Evolutionary conservation across 2,113 vertebrate genomes (phyloP), one percentile per base, ranked within the genome.

Genomic region (Pteropus alecto): DNA sequence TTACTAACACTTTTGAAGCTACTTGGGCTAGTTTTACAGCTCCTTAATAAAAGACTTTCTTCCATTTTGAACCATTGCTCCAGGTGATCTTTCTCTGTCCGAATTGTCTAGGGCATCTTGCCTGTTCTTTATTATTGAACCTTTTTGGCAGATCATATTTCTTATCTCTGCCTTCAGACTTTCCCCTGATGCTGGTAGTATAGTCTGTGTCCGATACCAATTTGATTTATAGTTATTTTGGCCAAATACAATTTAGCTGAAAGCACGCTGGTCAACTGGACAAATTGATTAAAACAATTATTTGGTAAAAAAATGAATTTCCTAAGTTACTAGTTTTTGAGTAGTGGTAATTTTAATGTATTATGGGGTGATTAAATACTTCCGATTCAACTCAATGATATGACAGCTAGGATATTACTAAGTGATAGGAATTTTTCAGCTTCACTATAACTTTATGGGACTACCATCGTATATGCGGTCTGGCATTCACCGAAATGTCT

Each of bases 221-320:
- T 93, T 85, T 58, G 33, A 86, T 61, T 94, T 96, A 68, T 56
- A 96, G 38, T 71, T 89, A 88, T 82, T 88, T 58, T 91, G 48
- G 33, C 48, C 43, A 82, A 95, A 76, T 90, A 73, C 18, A 86
- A 2, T 92, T 94, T 71, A 85, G 54, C 92, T 65, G 48, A 96
- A 94, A 85, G 22, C 33, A 87, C 87, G 84, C 28, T 81, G 41
- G 22, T 91, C 51, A 96, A 28, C 43, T 93, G 33, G 41, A 87
- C 30, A 94, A 38, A 92, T 67, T 83, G 63, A 43, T 81, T 97
- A 54, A 96, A 97, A 92, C 41, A 95, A 11, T 93, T 46, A 88
- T 85, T 91, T 95, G 24, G 16, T 86, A 6, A 87, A 84, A 93
- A 51, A 92, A 46, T 19, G 10, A 77, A 70, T 93, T 88, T 81